Evolutionary conservation across 2,888 invertebrate genomes (phyloP).

Genomic region (Yponomeuta evonymella): DNA sequence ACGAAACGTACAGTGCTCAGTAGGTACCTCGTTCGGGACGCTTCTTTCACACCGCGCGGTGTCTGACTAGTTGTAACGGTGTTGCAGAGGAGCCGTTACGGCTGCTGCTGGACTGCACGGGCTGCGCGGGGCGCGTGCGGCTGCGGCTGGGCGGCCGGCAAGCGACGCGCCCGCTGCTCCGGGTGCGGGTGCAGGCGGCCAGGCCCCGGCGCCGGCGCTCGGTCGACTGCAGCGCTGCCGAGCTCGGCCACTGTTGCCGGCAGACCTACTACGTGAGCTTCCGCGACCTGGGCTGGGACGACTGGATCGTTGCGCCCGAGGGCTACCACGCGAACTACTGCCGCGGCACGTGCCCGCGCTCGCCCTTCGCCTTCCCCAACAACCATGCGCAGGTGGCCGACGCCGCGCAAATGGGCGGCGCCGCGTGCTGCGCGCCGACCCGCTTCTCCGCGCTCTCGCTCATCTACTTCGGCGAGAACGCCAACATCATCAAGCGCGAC

Average conservation of each 20-base stretch:
- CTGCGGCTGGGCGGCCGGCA: constrained; percentile 75
- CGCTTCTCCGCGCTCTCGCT: constrained; percentile 95
- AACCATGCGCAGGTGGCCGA: constrained; percentile 95
- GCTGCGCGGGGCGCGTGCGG: constrained; percentile 84
- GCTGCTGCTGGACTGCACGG: constrained; percentile 89
- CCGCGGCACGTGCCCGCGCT: constrained; percentile 90
- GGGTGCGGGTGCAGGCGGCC: constrained; percentile 83
- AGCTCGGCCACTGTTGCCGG: constrained; percentile 82
- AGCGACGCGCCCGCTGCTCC: constrained; percentile 89
- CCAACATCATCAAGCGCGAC: constrained; percentile 94
- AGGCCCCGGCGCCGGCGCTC: constrained; percentile 85
- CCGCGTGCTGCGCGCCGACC: constrained; percentile 94
- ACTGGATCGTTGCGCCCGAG: constrained; percentile 93
- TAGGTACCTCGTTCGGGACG: too few species aligned
- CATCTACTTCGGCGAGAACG: constrained; percentile 93
- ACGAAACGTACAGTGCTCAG: too few species aligned
- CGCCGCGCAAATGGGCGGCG: constrained; percentile 90
- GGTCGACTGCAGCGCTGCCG: constrained; percentile 84
- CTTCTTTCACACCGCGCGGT: too few species aligned
- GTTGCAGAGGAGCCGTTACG: constrained; percentile 72
- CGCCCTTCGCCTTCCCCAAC: constrained; percentile 88
- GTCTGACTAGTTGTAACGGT: too few species aligned
- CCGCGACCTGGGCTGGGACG: constrained; percentile 94
- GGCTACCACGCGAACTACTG: constrained; percentile 97
- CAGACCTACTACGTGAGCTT: constrained; percentile 95